Conservation (phyloP, 2,888 invertebrate genomes). For the Temnothorax ravouxi region DNA sequence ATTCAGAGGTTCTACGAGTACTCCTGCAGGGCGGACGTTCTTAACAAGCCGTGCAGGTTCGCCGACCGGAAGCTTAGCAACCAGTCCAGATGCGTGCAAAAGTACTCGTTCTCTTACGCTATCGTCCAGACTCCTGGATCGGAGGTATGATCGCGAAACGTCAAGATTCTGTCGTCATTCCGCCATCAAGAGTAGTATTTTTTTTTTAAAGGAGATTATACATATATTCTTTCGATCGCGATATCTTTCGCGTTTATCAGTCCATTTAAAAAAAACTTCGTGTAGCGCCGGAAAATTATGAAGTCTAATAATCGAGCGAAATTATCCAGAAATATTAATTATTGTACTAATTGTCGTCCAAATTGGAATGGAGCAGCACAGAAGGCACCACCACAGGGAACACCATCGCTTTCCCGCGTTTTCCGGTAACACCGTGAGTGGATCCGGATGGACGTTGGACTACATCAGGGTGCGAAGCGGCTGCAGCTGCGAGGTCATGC, state of each 20-base stretch:
- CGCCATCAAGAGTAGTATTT: neutral
- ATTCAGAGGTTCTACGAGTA: slow-evolving; percentile 93
- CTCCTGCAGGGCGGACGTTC: slow-evolving; percentile 91
- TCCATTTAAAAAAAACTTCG: neutral
- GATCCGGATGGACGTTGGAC: slow-evolving; percentile 91
- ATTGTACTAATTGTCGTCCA: neutral
- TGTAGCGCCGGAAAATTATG: neutral
- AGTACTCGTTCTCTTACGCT: slow-evolving; percentile 94
- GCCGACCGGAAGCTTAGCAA: slow-evolving; percentile 90
- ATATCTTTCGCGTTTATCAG: neutral
- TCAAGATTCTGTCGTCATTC: slow-evolving; percentile 1
- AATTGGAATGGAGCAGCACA: slow-evolving; percentile 83
- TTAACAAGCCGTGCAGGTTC: slow-evolving; percentile 92
- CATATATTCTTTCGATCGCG: neutral
- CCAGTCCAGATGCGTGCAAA: slow-evolving; percentile 93
- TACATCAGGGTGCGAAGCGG: slow-evolving; percentile 94
- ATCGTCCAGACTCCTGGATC: slow-evolving; percentile 89
- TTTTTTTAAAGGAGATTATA: neutral
- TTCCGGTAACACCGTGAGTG: slow-evolving; percentile 86
- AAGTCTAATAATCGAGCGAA: neutral
- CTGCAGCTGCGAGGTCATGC: slow-evolving; percentile 93
- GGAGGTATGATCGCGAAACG: slow-evolving; percentile 57
- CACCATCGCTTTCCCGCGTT: slow-evolving; percentile 85
- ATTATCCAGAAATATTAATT: neutral
- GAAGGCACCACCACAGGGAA: slow-evolving; percentile 71